Evolutionary conservation across 1,140 invertebrate genomes (phyloP), one percentile per base, ranked within the genome.

Genomic region (Magallana ariakensis): DNA sequence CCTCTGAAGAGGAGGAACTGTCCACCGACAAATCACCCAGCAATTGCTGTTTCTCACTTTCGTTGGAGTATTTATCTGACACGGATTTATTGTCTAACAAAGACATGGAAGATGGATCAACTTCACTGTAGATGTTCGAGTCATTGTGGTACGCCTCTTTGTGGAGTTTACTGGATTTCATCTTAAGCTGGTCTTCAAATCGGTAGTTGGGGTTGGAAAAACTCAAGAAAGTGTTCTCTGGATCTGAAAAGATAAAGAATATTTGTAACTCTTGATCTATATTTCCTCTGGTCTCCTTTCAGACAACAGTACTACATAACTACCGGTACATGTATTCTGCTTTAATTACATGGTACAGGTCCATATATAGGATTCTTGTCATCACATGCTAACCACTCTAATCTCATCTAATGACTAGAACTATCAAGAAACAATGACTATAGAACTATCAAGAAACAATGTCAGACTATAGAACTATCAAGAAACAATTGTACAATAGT

Each of bases 131-230:
- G 66, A 90, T 90, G 85, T 89, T 87, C 53, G 85, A 66, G 26
- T 89, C 84, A 56, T 89, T 83, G 13, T 87, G 56, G 15, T 83
- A 62, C 62, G 46, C 54, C 10, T 80, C 84, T 75, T 75, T 75
- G 66, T 33, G 19, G 1, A 75, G 19, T 75, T 75, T 75, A 75
- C 66, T 75, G 53, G 83, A 82, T 26, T 89, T 86, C 26, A 82
- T 58, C 57, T 84, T 85, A 26, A 85, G 22, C 11, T 86, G 46
- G 22, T 90, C 90, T 70, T 90, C 90, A 84, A 91, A 90, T 80
- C 90, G 90, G 55, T 93, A 93, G 86, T 93, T 93, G 16, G 92
- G 92, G 84, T 93, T 93, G 86, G 92, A 86, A 85, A 92, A 93
- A 84, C 92, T 93, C n/a, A 91, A 84, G 81, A 91, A 92, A 15